Conservation (phyloP, 2,113 vertebrate species). For the Eretmochelys imbricata region DNA sequence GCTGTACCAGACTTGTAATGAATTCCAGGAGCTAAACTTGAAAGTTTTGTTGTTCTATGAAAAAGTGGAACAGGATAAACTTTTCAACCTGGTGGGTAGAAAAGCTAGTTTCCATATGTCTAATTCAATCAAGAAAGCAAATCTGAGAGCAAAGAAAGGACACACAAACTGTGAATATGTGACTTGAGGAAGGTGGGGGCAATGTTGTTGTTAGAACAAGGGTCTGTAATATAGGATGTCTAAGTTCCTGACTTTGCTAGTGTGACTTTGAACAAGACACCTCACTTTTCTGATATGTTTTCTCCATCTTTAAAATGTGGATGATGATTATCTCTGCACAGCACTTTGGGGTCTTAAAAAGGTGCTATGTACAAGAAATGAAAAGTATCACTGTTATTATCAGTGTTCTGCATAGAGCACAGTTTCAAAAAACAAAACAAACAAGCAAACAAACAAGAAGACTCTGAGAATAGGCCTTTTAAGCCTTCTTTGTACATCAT, state of each 20-base stretch:
- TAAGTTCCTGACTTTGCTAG: neutral
- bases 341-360: neutral
- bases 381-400: neutral
- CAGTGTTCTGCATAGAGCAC: neutral
- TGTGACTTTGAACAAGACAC: neutral
- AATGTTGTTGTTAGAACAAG: neutral
- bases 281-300: neutral
- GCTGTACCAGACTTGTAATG: neutral
- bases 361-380: neutral
- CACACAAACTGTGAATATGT: neutral
- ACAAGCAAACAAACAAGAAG: neutral
- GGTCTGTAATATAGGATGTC: neutral
- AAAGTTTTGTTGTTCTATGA: slow-evolving; percentile 33
- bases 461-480: neutral
- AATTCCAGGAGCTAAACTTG: slow-evolving; percentile 40
- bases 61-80: slow-evolving; percentile 56
- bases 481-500: neutral
- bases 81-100: slow-evolving; percentile 54
- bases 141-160: neutral
- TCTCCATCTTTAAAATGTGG: neutral
- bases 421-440: neutral
- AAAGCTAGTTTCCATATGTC: slow-evolving; percentile 24
- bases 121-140: slow-evolving; percentile 35
- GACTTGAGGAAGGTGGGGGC: neutral
- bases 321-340: neutral